Evolutionary conservation across 2,113 vertebrate species (phyloP), one percentile per base, ranked within the genome.

Genomic region (Varanus salvator): DNA sequence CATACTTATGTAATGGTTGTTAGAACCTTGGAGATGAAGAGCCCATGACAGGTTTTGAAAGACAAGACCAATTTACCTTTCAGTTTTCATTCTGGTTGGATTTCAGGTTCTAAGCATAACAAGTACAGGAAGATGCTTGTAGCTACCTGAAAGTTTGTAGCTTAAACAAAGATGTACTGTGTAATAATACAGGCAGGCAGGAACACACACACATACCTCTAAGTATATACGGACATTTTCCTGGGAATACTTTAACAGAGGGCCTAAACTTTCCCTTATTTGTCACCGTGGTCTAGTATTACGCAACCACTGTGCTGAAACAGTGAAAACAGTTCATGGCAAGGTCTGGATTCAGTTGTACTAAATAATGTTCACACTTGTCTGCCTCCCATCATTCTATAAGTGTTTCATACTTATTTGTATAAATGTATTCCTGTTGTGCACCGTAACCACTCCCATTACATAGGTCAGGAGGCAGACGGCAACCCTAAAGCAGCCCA

Each of bases 1-100:
- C 88, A n/a, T 93, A 85, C 84, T 92, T 92, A 91, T 92, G 76
- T n/a, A 82, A 76, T 91, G 83, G 27, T 89, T 93, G 83, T 92
- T 91, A 91, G 81, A 91, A 80, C 66, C 80, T 93, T 84, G 74
- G n/a, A 75, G 90, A 92, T 91, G 90, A 88, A 92, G 85, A 21
- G 83, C 50, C 71, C 44, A 0, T 93, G 92, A 78, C 90, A 92
- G 57, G 25, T 92, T 92, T 89, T 85, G 83, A 92, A 94, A 91
- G 88, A 93, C 84, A 91, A 92, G 93, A 50, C 52, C 88, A 93
- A 44, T 52, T 93, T n/a, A 89, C 80, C 72, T 90, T 90, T 86
- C 34, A 69, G 1, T 52, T 69, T 86, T 91, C 89, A 50, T 83
- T 90, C 82, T 80, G 64, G 80, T 91, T 90, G 92, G 91, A 90